Conservation (phyloP, 2,888 invertebrate genomes). For the Lepidochitona cinerea region DNA sequence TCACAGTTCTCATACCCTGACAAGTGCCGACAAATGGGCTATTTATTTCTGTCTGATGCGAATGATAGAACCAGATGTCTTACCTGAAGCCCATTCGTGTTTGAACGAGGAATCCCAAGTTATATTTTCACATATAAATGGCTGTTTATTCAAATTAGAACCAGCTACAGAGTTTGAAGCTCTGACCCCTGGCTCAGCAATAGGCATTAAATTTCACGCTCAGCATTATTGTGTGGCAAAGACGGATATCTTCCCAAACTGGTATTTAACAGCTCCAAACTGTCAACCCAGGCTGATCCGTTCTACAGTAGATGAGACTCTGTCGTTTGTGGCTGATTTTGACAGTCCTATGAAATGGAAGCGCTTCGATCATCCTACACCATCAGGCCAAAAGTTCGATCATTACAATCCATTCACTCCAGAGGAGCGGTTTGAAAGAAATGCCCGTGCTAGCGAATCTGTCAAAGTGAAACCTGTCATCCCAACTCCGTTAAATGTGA, state of each 20-base stretch:
- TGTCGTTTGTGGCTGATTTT: constrained; percentile 54
- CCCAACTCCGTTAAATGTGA: constrained; percentile 45
- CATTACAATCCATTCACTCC: constrained; percentile 51
- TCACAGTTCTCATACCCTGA: constrained; percentile 29
- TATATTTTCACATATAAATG: constrained; percentile 52
- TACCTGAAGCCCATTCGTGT: constrained; percentile 39
- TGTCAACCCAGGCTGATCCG: constrained; percentile 45
- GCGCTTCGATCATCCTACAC: constrained; percentile 51
- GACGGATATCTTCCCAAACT: constrained; percentile 58
- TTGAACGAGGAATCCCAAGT: constrained; percentile 41
- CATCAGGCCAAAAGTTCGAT: constrained; percentile 38
- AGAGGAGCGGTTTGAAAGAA: constrained; percentile 45
- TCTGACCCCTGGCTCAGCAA: constrained; percentile 40
- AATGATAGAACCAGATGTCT: constrained; percentile 53
- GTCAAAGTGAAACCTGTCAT: constrained; percentile 32
- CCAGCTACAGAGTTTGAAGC: constrained; percentile 48
- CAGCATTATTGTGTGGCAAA: constrained; percentile 58
- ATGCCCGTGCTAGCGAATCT: constrained; percentile 20
- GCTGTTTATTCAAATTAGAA: constrained; percentile 52
- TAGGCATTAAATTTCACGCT: constrained; percentile 47
- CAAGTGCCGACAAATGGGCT: constrained; percentile 41
- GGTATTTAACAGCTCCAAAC: constrained; percentile 50
- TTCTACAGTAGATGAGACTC: constrained; percentile 51
- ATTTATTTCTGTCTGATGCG: constrained; percentile 60
- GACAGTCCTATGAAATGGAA: constrained; percentile 56